Percentiles rank a stretch among this genome's conserved stretches.
Conservation (phyloP, 2,888 invertebrate species). For the Philonicus albiceps region DNA sequence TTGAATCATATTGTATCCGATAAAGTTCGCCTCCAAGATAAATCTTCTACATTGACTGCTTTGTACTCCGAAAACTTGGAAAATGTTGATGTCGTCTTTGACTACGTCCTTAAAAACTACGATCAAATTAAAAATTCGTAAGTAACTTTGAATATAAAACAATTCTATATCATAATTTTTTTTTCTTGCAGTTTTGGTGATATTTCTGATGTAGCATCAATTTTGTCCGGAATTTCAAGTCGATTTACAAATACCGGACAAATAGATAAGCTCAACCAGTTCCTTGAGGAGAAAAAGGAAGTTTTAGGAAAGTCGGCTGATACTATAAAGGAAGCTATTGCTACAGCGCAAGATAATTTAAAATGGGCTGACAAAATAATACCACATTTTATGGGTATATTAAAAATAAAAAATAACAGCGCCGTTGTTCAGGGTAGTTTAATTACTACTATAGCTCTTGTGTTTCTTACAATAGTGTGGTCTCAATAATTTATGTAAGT, state of each 20-base stretch:
- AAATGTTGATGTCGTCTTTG: slow-evolving; percentile 67
- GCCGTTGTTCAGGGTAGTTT: not conserved
- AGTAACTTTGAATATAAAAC: slow-evolving; percentile 48
- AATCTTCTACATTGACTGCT: slow-evolving; percentile 59
- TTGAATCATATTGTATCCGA: slow-evolving; percentile 64
- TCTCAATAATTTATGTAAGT: not conserved
- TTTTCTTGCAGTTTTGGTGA: slow-evolving; percentile 53
- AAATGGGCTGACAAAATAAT: slow-evolving; percentile 56
- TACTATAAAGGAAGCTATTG: slow-evolving; percentile 55
- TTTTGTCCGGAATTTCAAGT: slow-evolving; percentile 57
- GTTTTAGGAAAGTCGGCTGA: slow-evolving; percentile 55
- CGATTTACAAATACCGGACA: slow-evolving; percentile 58
- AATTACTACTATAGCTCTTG: not conserved
- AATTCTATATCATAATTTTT: not conserved
- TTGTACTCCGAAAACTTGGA: slow-evolving; percentile 67
- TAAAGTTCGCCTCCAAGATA: slow-evolving; percentile 60
- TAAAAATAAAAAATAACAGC: not conserved
- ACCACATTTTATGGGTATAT: slow-evolving; percentile 28
- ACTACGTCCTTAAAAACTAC: slow-evolving; percentile 61
- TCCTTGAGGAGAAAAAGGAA: slow-evolving; percentile 52
- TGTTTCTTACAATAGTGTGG: not conserved
- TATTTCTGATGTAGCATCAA: slow-evolving; percentile 55
- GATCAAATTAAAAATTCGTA: slow-evolving; percentile 55
- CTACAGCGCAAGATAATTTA: slow-evolving; percentile 56
- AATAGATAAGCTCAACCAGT: slow-evolving; percentile 52